Conservation (phyloP, 1,140 invertebrate genomes). For the Holotrichia oblita region DNA sequence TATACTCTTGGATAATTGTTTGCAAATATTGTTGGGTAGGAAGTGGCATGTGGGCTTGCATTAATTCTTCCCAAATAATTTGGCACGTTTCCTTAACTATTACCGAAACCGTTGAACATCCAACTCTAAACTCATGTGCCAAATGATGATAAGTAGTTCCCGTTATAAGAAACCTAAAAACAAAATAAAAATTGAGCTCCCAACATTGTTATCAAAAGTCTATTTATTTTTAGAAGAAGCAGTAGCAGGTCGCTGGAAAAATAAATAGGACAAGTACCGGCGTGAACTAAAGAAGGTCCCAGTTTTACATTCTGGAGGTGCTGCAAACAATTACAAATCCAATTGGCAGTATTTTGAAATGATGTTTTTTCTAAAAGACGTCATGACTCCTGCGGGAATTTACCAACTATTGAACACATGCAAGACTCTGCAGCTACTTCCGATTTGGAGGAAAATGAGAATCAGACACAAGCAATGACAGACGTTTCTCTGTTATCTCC, state of each 20-base stretch:
- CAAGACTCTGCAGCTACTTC: neutral
- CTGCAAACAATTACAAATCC: conserved; percentile 24
- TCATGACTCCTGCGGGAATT: neutral
- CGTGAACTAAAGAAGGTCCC: too few species aligned
- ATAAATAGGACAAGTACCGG: conserved; percentile 40
- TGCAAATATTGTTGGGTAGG: too few species aligned
- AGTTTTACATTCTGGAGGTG: too few species aligned
- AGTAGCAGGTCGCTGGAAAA: conserved; percentile 40
- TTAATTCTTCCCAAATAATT: conserved; percentile 41
- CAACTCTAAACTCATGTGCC: conserved; percentile 43
- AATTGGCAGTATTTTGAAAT: conserved; percentile 33
- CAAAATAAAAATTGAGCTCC: conserved; percentile 37
- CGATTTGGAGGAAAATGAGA: conserved; percentile 5
- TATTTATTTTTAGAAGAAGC: conserved; percentile 36
- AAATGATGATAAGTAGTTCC: neutral
- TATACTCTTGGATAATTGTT: conserved; percentile 33
- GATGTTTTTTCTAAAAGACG: conserved; percentile 29
- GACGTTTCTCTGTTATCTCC: conserved; percentile 3
- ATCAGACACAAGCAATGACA: neutral
- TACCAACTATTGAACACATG: neutral
- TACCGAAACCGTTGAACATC: conserved; percentile 34
- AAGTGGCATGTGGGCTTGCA: conserved; percentile 18
- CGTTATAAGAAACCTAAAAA: conserved; percentile 36
- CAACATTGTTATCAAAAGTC: conserved; percentile 5
- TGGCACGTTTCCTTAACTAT: conserved; percentile 40